Base-by-base conservation (phyloP, 2,113 vertebrate genomes). In the Leptodactylus fuscus region DNA sequence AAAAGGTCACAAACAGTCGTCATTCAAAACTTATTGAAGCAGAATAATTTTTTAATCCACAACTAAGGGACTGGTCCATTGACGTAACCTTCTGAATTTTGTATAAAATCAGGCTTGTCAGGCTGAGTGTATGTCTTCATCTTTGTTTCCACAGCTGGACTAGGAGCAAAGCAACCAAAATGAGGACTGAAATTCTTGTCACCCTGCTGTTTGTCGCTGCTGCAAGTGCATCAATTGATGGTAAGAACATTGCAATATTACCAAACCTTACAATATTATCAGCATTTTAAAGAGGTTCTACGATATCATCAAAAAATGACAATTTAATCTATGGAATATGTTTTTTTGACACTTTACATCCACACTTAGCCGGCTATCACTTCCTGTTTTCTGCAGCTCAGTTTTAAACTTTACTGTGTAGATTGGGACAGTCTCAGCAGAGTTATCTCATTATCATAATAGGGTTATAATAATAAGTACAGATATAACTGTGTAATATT, bases 1-100 rank as follows among this genome's bases (percentile, higher is more conserved):
- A 20, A 85, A 85, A 85, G 73, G 74, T 78, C 78, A 85, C 27
- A 51, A 34, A 78, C 34, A 78, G 38, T 62, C 16, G 32, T 48
- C 36, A n/a, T 6, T 48, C 74, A 10, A 75, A 73, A 62, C n/a
- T 48, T n/a, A n/a, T n/a, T 76, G 36, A 60, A 62, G 48, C 44
- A 34, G 24, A 83, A 75, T 75, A 75, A 83, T 75, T 60, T n/a
- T 58, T 75, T 83, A 62, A 75, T 62, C 11, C 9, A 32, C 15
- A 16, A 16, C 34, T 74, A n/a, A 29, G 58, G 24, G 34, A 75
- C 10, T 46, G 15, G 7, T 24, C 24, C 16, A 5, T 9, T 75
- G 82, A 44, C 22, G 34, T 41, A 48, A 10, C 10, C 7, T 11
- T 83, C 51, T 32, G 11, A 9, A 27, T 15, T 38, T 41, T n/a